A percentile compares a stretch with the other conserved stretches of the same genome.
phyloP scores from a whole-genome alignment of 2,113 vertebrate species.

The Zeus faber region DNA sequence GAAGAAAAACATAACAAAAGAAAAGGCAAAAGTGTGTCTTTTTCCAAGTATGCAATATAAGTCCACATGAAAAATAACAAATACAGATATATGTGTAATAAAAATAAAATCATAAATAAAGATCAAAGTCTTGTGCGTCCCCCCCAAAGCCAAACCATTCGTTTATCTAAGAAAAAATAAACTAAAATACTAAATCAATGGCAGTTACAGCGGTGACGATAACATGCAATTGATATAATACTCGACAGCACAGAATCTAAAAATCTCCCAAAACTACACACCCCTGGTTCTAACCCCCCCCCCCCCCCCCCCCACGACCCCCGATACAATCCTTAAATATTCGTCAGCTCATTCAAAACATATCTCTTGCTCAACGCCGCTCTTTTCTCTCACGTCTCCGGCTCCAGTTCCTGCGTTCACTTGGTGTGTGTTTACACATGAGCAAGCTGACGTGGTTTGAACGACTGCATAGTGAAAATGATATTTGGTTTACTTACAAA shows the following conservation, averaged over 20 bases:
- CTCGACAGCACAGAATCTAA: conserved; percentile 77
- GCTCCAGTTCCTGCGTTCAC: conserved; percentile 34
- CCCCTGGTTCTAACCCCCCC: conserved; percentile 23
- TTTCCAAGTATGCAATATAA: conserved; percentile 59
- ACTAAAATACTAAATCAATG: conserved; percentile 60
- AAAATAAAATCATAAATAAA: conserved; percentile 81
- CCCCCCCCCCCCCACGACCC: conserved; percentile 34
- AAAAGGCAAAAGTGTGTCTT: conserved; percentile 62
- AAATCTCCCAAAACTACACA: conserved; percentile 56
- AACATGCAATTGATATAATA: conserved; percentile 76
- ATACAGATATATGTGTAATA: conserved; percentile 65
- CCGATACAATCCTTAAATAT: conserved; percentile 75
- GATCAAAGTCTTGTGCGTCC: conserved; percentile 65
- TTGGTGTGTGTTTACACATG: conserved; percentile 50
- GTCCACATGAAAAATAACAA: conserved; percentile 35
- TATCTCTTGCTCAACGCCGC: conserved; percentile 37
- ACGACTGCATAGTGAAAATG: conserved; percentile 79
- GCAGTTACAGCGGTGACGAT: conserved; percentile 74
- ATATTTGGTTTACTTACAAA: conserved; percentile 81
- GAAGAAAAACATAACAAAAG: conserved; percentile 4
- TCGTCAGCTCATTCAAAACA: conserved; percentile 72
- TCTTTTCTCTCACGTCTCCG: conserved; percentile 9
- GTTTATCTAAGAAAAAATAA: conserved; percentile 14
- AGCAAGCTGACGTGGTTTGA: conserved; percentile 63
- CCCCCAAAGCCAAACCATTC: conserved; percentile 41